Conservation (phyloP, 2,797 vertebrate genomes). For the Lates japonicus region DNA sequence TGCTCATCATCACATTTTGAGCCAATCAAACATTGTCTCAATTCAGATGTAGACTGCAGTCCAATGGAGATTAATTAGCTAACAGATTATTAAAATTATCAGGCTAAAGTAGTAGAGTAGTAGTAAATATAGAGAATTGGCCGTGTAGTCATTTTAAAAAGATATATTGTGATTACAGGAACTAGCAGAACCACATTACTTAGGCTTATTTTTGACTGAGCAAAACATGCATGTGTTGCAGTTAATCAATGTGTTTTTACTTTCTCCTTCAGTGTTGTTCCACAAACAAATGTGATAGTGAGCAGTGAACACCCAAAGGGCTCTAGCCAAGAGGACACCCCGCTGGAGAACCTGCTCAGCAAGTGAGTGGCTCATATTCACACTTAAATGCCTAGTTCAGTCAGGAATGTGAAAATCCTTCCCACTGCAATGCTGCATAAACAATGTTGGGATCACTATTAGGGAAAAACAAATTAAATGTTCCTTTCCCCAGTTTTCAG, state of each 20-base stretch:
- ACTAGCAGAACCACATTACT: neutral
- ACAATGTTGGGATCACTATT: neutral
- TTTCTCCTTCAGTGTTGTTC: constrained; percentile 90
- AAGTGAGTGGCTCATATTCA: constrained; percentile 88
- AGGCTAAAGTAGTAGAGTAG: neutral
- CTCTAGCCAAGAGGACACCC: constrained; percentile 90
- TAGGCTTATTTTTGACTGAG: neutral
- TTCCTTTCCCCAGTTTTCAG: neutral
- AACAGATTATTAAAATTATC: no score
- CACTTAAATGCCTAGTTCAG: neutral
- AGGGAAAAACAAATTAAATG: neutral
- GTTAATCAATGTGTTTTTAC: constrained; percentile 30
- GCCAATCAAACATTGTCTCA: neutral
- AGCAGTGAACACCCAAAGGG: constrained; percentile 93
- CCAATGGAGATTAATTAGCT: neutral
- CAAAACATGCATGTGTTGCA: neutral
- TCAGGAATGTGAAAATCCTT: constrained; percentile 14
- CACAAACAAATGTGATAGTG: constrained; percentile 98
- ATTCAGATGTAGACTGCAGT: neutral
- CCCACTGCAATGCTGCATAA: neutral
- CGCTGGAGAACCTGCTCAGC: constrained; percentile 96
- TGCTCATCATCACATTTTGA: neutral
- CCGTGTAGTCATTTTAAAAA: constrained; percentile 11
- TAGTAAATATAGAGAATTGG: neutral
- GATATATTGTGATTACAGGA: neutral